phyloP scores from a whole-genome alignment of 2,888 invertebrate species.

The Gonocerus acuteangulatus region DNA sequence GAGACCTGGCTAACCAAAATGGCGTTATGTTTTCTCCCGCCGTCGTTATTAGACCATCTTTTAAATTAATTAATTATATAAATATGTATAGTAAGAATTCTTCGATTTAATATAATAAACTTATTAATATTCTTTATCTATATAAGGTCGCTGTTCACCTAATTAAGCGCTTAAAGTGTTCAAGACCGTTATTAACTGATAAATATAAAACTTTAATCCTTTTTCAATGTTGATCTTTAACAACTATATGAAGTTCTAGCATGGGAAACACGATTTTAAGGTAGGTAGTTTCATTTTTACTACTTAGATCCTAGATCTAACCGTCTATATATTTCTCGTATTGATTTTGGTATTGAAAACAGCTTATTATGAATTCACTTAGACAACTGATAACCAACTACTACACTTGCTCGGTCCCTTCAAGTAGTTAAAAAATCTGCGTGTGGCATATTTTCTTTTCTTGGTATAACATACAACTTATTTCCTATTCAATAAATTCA shows the following conservation, averaged over 20 bases:
- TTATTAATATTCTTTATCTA: no score
- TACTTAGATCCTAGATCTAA: not conserved
- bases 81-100: no score
- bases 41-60: slow-evolving; percentile 20
- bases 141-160: no score
- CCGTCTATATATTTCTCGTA: slow-evolving; percentile 10
- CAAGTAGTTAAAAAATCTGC: no score
- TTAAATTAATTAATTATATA: slow-evolving; percentile 21
- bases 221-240: no score
- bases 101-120: no score
- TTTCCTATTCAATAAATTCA: no score
- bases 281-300: not conserved
- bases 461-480: no score
- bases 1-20: not conserved
- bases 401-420: slow-evolving; percentile 4
- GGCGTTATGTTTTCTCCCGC: slow-evolving; percentile 27
- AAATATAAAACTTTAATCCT: no score
- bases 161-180: no score
- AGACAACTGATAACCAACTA: slow-evolving; percentile 9
- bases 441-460: no score
- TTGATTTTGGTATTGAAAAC: slow-evolving; percentile 29
- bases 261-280: slow-evolving; percentile 9
- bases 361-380: slow-evolving; percentile 28
- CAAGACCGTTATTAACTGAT: no score
- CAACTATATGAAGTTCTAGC: not conserved